These are phyloP conservation scores for Nymphalis polychloros DNA, from an alignment of 2,888 invertebrate species.

Conservation along the genomic window DNA sequence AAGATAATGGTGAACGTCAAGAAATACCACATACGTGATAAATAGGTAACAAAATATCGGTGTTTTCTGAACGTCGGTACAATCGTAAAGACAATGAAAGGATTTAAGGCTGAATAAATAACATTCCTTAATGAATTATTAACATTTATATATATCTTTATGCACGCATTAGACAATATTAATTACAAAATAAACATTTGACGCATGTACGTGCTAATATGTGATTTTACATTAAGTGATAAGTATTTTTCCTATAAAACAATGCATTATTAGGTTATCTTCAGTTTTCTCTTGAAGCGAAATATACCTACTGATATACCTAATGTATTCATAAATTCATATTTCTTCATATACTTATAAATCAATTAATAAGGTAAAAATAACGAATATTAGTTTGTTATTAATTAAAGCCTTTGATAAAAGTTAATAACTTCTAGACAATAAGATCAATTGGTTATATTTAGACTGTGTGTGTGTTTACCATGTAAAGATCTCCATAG, in stretches of 20 bases:
- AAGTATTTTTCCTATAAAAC: conserved; percentile 21
- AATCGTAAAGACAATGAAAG: no score
- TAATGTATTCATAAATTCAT: background rate
- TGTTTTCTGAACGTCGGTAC: no score
- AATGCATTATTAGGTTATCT: conserved; percentile 1
- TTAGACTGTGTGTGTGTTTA: conserved; percentile 41
- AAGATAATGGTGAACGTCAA: no score
- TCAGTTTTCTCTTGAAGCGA: background rate
- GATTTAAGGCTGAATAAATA: background rate
- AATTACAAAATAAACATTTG: conserved; percentile 12
- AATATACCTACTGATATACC: background rate
- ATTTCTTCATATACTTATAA: no score
- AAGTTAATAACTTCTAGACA: no score
- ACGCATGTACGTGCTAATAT: conserved; percentile 20
- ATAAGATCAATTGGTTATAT: no score
- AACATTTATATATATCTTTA: background rate
- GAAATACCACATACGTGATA: no score
- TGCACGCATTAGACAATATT: conserved; percentile 1
- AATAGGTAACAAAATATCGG: no score
- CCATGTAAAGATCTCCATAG: conserved; percentile 79
- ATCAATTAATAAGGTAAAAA: no score
- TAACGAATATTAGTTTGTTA: no score
- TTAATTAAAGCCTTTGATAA: no score
- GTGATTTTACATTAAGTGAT: conserved; percentile 9
- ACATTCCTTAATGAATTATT: background rate